Evolutionary conservation across 2,888 invertebrate species (phyloP).

Genomic region (Cyrtodaria siliqua): DNA sequence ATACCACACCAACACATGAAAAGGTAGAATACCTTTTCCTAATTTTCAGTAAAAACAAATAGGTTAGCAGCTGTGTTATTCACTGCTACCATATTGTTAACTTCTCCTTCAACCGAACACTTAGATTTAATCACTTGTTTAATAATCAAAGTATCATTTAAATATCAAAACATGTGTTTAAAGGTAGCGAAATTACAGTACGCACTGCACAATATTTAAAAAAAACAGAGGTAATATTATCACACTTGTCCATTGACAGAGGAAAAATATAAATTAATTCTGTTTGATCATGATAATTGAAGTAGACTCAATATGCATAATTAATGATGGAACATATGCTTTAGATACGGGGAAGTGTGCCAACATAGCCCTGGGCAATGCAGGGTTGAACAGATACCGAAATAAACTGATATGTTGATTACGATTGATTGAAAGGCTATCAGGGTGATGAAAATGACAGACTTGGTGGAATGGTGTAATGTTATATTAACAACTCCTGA

Average conservation of each 20-base stretch:
- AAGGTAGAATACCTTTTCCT: too few species aligned
- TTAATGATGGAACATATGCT: conserved; percentile 59
- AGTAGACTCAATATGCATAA: conserved; percentile 47
- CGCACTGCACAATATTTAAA: conserved; percentile 3
- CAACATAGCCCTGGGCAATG: conserved; percentile 8
- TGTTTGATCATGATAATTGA: conserved; percentile 52
- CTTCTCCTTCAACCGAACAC: too few species aligned
- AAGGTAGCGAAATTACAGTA: conserved; percentile 21
- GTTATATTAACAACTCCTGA: too few species aligned
- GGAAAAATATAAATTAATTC: conserved; percentile 55
- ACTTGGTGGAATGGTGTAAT: too few species aligned
- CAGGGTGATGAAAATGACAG: too few species aligned
- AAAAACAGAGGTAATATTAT: conserved; percentile 32
- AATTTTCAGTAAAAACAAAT: too few species aligned
- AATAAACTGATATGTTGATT: conserved; percentile 10
- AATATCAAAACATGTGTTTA: conserved; percentile 40
- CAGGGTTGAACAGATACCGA: conserved; percentile 6
- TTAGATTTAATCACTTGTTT: conserved; percentile 18
- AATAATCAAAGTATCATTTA: conserved; percentile 33
- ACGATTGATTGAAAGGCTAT: conserved; percentile 2
- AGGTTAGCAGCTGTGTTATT: too few species aligned
- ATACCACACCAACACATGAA: too few species aligned
- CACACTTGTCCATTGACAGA: conserved; percentile 42
- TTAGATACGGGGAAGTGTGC: conserved; percentile 19
- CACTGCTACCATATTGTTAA: too few species aligned